Evolutionary conservation across 2,797 vertebrate genomes (phyloP).

Genomic region (Pipistrellus pygmaeus): DNA sequence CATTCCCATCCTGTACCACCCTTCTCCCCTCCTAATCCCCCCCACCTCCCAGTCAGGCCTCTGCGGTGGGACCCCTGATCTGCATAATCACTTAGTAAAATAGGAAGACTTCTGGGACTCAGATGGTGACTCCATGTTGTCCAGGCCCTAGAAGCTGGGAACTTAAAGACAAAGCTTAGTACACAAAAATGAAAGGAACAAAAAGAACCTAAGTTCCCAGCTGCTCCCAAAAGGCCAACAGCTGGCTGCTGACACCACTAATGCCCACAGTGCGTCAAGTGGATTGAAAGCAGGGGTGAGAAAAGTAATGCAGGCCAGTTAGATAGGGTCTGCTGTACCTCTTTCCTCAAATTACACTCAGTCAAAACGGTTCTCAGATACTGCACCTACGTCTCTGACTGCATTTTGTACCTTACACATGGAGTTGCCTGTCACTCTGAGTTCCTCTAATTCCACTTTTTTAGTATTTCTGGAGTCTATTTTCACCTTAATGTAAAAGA

Average conservation of each 20-base stretch:
- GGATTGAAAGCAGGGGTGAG: neutral
- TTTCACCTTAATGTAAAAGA: conserved; percentile 19
- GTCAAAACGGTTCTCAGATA: neutral
- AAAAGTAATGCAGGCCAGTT: neutral
- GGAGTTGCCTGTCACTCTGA: neutral
- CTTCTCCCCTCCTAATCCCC: too few species aligned
- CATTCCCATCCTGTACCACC: too few species aligned
- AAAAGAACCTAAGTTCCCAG: neutral
- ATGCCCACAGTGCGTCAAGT: neutral
- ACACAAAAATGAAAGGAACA: neutral
- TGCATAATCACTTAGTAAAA: neutral
- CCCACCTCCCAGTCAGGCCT: neutral
- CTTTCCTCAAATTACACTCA: neutral
- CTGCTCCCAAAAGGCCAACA: neutral
- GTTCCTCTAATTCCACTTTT: neutral
- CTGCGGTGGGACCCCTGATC: neutral
- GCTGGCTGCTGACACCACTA: neutral
- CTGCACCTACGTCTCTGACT: neutral
- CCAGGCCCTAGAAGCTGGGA: neutral
- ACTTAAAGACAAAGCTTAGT: conserved; percentile 28
- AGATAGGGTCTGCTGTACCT: neutral
- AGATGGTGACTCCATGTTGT: neutral
- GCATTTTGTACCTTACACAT: neutral
- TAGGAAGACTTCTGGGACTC: neutral
- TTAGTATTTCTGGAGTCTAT: neutral